A percentile compares a stretch with the other conserved stretches of the same genome.
These are phyloP conservation scores for Zeuzera pyrina DNA, from an alignment of 2,888 invertebrate species.

Conservation along the genomic window DNA sequence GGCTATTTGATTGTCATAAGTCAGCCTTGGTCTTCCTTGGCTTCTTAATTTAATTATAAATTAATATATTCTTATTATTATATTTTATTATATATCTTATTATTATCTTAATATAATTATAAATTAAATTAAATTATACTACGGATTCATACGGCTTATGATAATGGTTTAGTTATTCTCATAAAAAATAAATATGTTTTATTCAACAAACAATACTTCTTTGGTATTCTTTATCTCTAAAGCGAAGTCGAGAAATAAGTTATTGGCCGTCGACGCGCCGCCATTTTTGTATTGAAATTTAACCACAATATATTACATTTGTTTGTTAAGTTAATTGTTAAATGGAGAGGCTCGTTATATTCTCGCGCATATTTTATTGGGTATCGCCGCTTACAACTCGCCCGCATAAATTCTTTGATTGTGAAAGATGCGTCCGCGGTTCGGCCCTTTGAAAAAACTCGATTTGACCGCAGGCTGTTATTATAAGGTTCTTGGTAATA, in stretches of 20 bases:
- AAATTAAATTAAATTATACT: no score
- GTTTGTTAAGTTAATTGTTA: conserved; percentile 74
- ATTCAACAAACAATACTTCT: no score
- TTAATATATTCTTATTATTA: no score
- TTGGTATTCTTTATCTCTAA: conserved; percentile 29
- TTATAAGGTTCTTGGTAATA: no score
- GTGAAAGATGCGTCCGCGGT: conserved; percentile 59
- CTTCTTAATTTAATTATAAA: no score
- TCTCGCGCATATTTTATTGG: conserved; percentile 57
- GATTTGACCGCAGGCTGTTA: conserved; percentile 24
- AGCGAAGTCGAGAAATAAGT: conserved; percentile 31
- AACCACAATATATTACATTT: conserved; percentile 71
- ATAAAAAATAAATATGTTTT: no score
- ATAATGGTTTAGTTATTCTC: no score
- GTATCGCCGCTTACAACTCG: conserved; percentile 36
- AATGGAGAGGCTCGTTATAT: conserved; percentile 65
- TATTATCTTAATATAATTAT: no score
- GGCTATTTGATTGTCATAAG: no score
- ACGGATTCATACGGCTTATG: no score
- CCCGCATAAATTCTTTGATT: conserved; percentile 57
- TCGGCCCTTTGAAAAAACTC: conserved; percentile 29
- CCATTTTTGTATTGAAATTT: conserved; percentile 66
- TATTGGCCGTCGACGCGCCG: conserved; percentile 37
- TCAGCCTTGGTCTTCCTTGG: no score
- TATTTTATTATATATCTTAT: no score